A percentile compares a stretch with the other conserved stretches of the same genome.
These are phyloP conservation scores for Ciona savignyi DNA, from an alignment of 23 tunicate genomes.

Conservation along the genomic window DNA sequence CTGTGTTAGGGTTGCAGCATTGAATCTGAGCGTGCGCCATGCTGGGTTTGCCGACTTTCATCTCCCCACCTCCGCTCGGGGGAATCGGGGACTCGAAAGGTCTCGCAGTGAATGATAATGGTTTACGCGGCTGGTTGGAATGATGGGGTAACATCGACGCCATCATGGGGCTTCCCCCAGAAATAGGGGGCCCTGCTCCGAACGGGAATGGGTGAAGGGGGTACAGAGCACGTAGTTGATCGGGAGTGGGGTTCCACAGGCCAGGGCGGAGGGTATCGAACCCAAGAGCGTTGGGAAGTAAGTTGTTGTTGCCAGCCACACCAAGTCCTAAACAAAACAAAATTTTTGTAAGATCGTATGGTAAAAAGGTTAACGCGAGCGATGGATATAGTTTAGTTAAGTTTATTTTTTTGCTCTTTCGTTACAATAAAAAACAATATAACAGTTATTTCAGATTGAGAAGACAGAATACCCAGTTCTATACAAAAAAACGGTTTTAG, in stretches of 20 bases:
- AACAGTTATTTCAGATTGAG: too few species aligned
- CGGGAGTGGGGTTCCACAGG: neutral
- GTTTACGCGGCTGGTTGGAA: neutral
- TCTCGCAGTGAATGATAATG: neutral
- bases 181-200: neutral
- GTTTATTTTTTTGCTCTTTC: too few species aligned
- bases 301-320: neutral
- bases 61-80: neutral
- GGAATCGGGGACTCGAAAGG: neutral
- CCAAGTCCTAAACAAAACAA: neutral
- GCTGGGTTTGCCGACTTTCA: neutral
- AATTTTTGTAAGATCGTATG: too few species aligned
- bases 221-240: neutral
- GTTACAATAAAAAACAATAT: too few species aligned
- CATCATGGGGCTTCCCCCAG: neutral
- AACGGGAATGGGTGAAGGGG: neutral
- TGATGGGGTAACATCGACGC: neutral
- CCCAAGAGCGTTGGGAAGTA: neutral
- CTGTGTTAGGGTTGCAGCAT: conserved; percentile 63
- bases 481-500: too few species aligned
- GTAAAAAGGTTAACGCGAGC: too few species aligned
- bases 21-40: conserved; percentile 68
- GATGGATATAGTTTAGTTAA: too few species aligned
- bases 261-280: neutral
- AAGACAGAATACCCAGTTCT: too few species aligned